phyloP scores from a whole-genome alignment of 2,797 vertebrate species.

The Harpagifer antarcticus region DNA sequence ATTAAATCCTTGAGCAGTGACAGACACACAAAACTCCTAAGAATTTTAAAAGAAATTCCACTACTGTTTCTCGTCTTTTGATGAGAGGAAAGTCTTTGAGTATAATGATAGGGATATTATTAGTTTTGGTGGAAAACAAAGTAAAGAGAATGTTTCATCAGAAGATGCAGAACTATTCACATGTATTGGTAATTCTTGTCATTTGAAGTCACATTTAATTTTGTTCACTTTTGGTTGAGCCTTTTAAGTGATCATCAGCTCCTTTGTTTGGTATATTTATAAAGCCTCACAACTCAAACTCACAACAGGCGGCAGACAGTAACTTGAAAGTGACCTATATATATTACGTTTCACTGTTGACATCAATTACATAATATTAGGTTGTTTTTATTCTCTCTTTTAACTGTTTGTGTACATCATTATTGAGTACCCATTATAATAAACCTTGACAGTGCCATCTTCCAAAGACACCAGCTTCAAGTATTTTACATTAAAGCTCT shows the following conservation, averaged over 20 bases:
- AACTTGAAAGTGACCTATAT: constrained; percentile 5
- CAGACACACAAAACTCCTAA: constrained; percentile 28
- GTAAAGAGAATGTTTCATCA: background rate
- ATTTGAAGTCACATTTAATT: background rate
- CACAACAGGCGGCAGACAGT: background rate
- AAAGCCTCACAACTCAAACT: background rate
- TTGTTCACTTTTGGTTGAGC: background rate
- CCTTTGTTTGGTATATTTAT: background rate
- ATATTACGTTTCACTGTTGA: background rate
- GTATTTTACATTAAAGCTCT: background rate
- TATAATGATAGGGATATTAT: constrained; percentile 6
- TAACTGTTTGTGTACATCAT: background rate
- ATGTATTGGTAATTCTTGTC: background rate
- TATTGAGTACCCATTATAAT: background rate
- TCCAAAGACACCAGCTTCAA: background rate
- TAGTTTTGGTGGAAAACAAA: background rate
- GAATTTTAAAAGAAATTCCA: constrained; percentile 44
- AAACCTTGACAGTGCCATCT: background rate
- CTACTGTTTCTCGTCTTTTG: constrained; percentile 6
- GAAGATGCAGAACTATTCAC: background rate
- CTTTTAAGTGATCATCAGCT: background rate
- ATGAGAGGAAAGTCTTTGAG: background rate
- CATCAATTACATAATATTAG: background rate
- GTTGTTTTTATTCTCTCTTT: background rate
- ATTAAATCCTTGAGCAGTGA: constrained; percentile 57